These are phyloP conservation scores for Myzus persicae DNA, from an alignment of 1,140 invertebrate species.

Conservation along the genomic window DNA sequence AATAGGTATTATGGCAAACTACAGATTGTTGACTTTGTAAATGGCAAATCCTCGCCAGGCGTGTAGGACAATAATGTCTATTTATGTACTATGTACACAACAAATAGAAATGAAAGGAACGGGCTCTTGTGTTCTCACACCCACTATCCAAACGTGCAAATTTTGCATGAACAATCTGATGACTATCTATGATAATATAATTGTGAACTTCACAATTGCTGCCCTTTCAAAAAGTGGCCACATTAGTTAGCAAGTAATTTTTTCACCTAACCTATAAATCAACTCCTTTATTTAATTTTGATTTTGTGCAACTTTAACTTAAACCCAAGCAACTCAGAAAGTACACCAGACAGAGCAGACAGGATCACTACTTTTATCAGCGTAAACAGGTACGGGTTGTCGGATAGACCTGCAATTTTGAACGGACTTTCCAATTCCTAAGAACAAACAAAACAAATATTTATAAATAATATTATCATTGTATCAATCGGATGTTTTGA, in stretches of 20 bases:
- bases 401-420: conserved; percentile 94
- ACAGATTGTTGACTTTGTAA: background rate
- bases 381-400: conserved; percentile 95
- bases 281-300: conserved; percentile 79
- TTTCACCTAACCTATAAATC: background rate
- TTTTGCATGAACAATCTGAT: background rate
- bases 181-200: background rate
- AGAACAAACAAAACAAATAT: conserved; percentile 65
- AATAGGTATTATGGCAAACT: conserved; percentile 4
- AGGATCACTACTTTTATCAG: conserved; percentile 94
- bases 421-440: conserved; percentile 96
- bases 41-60: background rate
- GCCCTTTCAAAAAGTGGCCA: background rate
- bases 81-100: background rate
- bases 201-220: background rate
- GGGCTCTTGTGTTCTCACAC: background rate
- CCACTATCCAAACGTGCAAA: background rate
- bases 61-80: background rate
- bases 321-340: conserved; percentile 95
- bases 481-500: background rate
- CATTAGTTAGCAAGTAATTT: background rate
- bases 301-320: conserved; percentile 97
- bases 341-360: conserved; percentile 91
- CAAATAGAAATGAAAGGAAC: background rate
- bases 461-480: background rate